These are phyloP conservation scores for Cybosia mesomella DNA, from an alignment of 2,888 invertebrate species.

Conservation along the genomic window DNA sequence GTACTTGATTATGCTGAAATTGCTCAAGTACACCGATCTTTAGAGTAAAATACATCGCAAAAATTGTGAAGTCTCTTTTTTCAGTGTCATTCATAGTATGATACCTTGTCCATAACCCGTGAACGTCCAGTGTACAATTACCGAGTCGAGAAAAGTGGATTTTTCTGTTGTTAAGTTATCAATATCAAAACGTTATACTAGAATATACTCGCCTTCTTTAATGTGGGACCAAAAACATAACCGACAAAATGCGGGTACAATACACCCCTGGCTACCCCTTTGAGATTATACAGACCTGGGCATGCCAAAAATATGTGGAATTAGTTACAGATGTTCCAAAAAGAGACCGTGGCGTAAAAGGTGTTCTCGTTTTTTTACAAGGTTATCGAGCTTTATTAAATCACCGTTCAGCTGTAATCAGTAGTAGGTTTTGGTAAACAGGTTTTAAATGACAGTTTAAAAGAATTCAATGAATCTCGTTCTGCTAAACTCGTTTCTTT, in stretches of 20 bases:
- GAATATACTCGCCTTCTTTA: too few species aligned
- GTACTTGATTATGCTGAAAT: too few species aligned
- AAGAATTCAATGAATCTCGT: constrained; percentile 14
- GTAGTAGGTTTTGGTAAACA: constrained; percentile 15
- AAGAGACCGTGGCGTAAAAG: constrained; percentile 6
- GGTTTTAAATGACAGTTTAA: constrained; percentile 7
- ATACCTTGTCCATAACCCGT: too few species aligned
- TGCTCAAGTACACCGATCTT: too few species aligned
- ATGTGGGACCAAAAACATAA: too few species aligned
- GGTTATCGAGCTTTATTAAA: constrained; percentile 9
- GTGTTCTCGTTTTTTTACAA: constrained; percentile 11
- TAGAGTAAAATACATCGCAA: too few species aligned
- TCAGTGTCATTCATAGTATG: too few species aligned
- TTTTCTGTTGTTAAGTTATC: too few species aligned
- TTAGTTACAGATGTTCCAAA: constrained; percentile 7
- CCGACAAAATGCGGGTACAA: background rate
- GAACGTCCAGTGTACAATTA: too few species aligned
- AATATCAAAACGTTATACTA: too few species aligned
- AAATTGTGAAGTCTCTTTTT: too few species aligned
- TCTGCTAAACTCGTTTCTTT: constrained; percentile 8
- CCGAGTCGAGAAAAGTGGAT: too few species aligned
- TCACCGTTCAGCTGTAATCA: constrained; percentile 13
- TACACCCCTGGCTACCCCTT: background rate
- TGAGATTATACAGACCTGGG: background rate
- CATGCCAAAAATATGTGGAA: background rate